phyloP scores from a whole-genome alignment of 2,888 invertebrate species.

The Cheilosia vulpina region DNA sequence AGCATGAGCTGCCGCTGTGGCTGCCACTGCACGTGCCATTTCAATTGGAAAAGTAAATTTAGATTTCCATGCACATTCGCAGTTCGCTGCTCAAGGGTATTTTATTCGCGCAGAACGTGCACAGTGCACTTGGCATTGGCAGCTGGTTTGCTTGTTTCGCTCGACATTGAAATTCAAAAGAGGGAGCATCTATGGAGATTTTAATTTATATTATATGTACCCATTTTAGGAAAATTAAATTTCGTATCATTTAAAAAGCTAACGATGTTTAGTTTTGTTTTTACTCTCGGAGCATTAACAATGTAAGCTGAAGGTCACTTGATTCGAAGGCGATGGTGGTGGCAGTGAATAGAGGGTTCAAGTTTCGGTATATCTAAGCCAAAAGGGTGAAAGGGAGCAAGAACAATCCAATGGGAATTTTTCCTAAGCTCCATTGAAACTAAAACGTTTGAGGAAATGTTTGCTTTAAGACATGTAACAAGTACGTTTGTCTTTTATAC shows the following conservation, averaged over 20 bases:
- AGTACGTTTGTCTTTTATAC: too few species aligned
- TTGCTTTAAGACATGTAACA: too few species aligned
- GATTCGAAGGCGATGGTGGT: background rate
- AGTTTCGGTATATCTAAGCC: too few species aligned
- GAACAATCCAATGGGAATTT: too few species aligned
- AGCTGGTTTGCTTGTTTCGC: constrained; percentile 6
- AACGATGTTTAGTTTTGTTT: background rate
- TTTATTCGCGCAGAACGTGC: constrained; percentile 34
- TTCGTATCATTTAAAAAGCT: background rate
- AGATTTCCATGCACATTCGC: constrained; percentile 43
- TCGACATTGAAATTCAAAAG: constrained; percentile 30
- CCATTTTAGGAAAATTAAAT: background rate
- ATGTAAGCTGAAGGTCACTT: background rate
- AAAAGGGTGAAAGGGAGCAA: too few species aligned
- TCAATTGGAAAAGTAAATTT: constrained; percentile 41
- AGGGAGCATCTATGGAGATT: background rate
- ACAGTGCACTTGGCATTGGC: constrained; percentile 25
- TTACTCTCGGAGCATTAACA: background rate
- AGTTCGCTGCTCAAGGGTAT: constrained; percentile 22
- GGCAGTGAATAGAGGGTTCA: too few species aligned
- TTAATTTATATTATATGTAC: background rate
- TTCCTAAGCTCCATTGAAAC: too few species aligned
- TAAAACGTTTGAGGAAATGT: too few species aligned
- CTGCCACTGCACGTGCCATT: constrained; percentile 31
- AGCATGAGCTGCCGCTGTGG: background rate